Base-by-base conservation (phyloP, 1,140 invertebrate species). In the Samia ricini region DNA sequence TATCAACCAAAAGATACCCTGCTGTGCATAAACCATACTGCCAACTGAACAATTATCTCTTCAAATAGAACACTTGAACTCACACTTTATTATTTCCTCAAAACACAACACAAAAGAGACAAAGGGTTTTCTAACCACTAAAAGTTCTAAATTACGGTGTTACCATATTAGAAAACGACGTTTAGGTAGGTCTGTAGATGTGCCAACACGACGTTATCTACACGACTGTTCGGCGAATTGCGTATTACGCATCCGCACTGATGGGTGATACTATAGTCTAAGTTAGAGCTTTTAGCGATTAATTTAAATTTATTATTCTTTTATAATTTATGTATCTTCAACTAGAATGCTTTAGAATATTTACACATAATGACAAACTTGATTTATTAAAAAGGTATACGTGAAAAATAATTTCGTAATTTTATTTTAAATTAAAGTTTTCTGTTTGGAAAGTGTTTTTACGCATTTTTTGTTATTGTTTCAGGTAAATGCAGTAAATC, bases 161-260 rank as follows among this genome's bases (percentile, higher is more conserved):
- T 42, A 42, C 33, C 33, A 42, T 36, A 36, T 12, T 8, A 36
- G 4, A 0, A 15, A 15, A 42, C 33, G n/a, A 42, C 10, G 33
- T 42, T 42, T 42, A 42, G 33, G 33, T 15, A 42, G 33, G 33
- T 42, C 33, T 42, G 8, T 42, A 12, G 8, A 42, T 42, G 33
- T 42, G 15, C 33, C 33, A 42, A 42, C 15, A 52, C 19, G 33
- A 60, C 60, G 61, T 71, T 72, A 72, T 72, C 69, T 50, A 22
- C 21, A 23, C 10, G 18, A 61, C 61, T 48, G 63, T 72, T 71
- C 67, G 33, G 36, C 52, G 64, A 74, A 74, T 69, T 58, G 62
- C 63, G 71, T 71, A 69, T 68, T 68, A 74, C 69, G 60, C 61
- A 48, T 56, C 61, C 61, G 20, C 21, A n/a, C 21, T 67, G 60